These are phyloP conservation scores for Ptilonorhynchus violaceus DNA, from an alignment of 2,113 vertebrate genomes.

Conservation along the genomic window DNA sequence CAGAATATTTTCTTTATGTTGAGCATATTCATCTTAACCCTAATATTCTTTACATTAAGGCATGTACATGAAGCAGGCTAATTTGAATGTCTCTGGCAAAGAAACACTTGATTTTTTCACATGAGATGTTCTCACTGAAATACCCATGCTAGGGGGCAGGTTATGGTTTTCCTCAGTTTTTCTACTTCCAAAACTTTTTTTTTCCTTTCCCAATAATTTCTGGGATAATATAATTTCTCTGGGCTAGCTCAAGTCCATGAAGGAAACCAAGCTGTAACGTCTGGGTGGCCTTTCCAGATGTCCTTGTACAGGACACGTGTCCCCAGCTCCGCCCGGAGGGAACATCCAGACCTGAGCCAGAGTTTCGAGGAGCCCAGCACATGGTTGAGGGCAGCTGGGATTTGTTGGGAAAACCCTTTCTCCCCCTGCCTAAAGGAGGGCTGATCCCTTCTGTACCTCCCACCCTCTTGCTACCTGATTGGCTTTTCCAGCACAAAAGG, in stretches of 20 bases:
- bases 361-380: background rate
- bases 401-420: background rate
- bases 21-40: background rate
- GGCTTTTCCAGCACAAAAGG: slow-evolving; percentile 30
- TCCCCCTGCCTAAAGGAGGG: background rate
- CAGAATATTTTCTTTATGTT: background rate
- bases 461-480: slow-evolving; percentile 1
- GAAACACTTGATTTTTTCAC: background rate
- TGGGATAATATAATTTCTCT: background rate
- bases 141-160: fast-evolving
- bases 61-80: background rate
- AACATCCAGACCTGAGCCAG: background rate
- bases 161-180: background rate
- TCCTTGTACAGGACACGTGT: background rate
- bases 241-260: background rate
- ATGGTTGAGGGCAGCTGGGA: background rate
- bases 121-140: background rate
- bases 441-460: background rate
- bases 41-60: background rate
- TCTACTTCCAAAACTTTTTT: background rate
- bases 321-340: background rate
- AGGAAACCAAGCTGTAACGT: background rate
- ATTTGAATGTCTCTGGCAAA: background rate
- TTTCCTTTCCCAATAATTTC: background rate
- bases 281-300: background rate